Evolutionary conservation across 2,113 vertebrate species (phyloP), one percentile per base, ranked within the genome.

Genomic region (Chitala chitala): DNA sequence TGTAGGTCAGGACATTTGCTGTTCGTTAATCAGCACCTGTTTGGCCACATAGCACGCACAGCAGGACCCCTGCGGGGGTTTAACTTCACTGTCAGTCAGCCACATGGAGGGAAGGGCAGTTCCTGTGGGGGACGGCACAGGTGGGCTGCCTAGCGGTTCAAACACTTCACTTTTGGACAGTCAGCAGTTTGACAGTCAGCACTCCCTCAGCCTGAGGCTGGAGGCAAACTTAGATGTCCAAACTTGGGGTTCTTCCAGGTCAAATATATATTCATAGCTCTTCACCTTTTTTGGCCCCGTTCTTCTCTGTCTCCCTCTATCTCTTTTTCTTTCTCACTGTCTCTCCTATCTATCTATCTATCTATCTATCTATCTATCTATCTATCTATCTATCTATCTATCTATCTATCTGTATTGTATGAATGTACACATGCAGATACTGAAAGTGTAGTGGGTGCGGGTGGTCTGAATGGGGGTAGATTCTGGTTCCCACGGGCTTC

Each of bases 171-270:
- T 33, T 31, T 73, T 31, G 44, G 56, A 20, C 58, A 33, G 17
- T 31, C n/a, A n/a, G n/a, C n/a, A n/a, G n/a, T n/a, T n/a, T n/a
- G 56, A 46, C 53, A 42, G 22, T 4, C 2, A 17, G 33, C 33
- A 61, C 13, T 1, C 44, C 24, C 2, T 69, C 24, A 17, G 26
- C 42, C 22, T 29, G 42, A 24, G 42, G 31, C 31, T 24, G 24
- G 26, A 54, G 80, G 84, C 82, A 80, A 77, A 85, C 79, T 78
- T 69, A 74, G 79, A 48, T 77, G 22, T 76, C 64, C 40, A 73
- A 65, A 55, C 63, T 71, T 40, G 24, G 55, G 24, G 4, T 44
- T 70, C n/a, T 69, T 65, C 33, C 68, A 66, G 40, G 12, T 26
- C 20, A 1, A 3, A 10, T 42, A 38, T 7, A 42, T 20, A 20